Evolutionary conservation across 23 tunicate species (phyloP).

Genomic region (Trididemnum miniatum): DNA sequence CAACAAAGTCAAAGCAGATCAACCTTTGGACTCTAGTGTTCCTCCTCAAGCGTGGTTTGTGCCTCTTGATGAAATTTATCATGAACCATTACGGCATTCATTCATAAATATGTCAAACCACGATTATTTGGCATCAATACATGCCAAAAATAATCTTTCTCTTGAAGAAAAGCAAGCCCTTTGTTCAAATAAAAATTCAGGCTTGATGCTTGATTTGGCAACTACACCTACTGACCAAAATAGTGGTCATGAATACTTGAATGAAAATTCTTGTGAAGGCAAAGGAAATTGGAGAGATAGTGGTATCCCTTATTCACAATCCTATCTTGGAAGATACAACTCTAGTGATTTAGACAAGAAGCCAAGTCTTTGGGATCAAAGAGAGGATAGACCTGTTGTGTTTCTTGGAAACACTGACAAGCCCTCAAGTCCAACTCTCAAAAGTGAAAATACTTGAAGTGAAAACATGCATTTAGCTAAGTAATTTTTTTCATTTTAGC

Average conservation of each 20-base stretch:
- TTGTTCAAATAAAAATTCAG: background rate
- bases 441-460: background rate
- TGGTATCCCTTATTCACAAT: slow-evolving; percentile 44
- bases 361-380: slow-evolving; percentile 71
- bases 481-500: too few relatives aligned
- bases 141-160: background rate
- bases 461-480: too few relatives aligned
- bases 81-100: slow-evolving; percentile 78
- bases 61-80: slow-evolving; percentile 56
- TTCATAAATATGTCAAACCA: slow-evolving; percentile 55
- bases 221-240: background rate
- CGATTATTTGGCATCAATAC: background rate
- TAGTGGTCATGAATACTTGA: background rate
- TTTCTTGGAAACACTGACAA: slow-evolving; percentile 31
- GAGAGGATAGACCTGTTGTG: slow-evolving; percentile 83
- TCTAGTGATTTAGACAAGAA: slow-evolving; percentile 58
- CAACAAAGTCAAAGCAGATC: background rate
- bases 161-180: background rate
- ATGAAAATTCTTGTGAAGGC: background rate
- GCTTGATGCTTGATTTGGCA: background rate
- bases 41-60: slow-evolving; percentile 87
- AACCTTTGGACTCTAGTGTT: slow-evolving; percentile 50
- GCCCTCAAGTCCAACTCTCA: background rate
- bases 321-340: slow-evolving; percentile 20
- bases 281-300: slow-evolving; percentile 45